Percentiles rank a stretch among this genome's conserved stretches.
Evolutionary conservation across 2,888 invertebrate species (phyloP).

Genomic region (Synergus laeviventris): DNA sequence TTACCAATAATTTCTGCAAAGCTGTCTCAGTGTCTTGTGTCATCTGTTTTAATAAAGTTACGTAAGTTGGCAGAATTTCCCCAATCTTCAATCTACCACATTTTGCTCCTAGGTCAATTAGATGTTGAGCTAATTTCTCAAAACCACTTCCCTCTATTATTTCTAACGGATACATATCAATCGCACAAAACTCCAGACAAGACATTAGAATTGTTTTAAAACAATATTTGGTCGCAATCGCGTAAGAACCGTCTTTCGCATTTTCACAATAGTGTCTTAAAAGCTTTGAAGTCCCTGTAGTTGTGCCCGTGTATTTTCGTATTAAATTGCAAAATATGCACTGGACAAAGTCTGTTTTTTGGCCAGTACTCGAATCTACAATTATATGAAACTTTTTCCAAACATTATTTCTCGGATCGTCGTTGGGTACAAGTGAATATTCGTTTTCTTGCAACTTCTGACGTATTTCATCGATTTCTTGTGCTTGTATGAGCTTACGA

Average conservation of each 20-base stretch:
- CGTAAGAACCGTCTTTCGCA: background rate
- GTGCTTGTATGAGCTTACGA: background rate
- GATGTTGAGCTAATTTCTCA: slow-evolving; percentile 8
- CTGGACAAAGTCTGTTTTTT: slow-evolving; percentile 1
- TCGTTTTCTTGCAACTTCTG: background rate
- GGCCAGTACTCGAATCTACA: background rate
- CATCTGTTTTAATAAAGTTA: background rate
- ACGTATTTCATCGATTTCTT: background rate
- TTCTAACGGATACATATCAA: background rate
- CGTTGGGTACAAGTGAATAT: background rate
- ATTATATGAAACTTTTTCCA: slow-evolving; percentile 5
- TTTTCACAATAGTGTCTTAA: background rate
- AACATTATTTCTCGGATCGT: background rate
- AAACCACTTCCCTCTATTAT: background rate
- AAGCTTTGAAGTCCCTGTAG: slow-evolving; percentile 1
- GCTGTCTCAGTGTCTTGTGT: background rate
- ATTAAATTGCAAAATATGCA: slow-evolving; percentile 17
- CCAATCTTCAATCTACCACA: background rate
- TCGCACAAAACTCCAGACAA: background rate
- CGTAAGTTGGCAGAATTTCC: background rate
- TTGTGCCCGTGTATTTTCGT: slow-evolving; percentile 4
- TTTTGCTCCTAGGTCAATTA: slow-evolving; percentile 12
- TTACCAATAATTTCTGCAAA: background rate
- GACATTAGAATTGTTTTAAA: background rate
- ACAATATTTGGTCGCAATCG: slow-evolving; percentile 2